A percentile compares a stretch with the other conserved stretches of the same genome.
phyloP scores from a whole-genome alignment of 2,888 invertebrate genomes.

The Embidobia sp. region DNA sequence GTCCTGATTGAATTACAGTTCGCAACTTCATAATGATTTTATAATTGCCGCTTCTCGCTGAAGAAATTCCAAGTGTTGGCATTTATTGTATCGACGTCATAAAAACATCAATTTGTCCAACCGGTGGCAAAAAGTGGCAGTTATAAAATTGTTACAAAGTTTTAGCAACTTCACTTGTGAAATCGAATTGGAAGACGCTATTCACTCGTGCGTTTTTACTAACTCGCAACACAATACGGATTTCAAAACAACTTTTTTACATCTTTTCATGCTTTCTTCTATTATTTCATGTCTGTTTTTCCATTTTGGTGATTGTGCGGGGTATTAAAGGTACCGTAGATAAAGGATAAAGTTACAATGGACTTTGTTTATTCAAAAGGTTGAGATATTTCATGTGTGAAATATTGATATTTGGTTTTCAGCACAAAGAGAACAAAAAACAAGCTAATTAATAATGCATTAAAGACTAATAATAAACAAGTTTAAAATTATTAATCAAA shows the following conservation, averaged over 20 bases:
- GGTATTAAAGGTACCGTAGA: too few relatives aligned
- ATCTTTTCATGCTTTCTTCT: background rate
- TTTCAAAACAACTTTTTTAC: background rate
- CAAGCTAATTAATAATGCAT: too few relatives aligned
- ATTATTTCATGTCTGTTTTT: too few relatives aligned
- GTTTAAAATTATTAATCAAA: too few relatives aligned
- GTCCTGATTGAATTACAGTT: constrained; percentile 7
- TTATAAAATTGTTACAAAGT: constrained; percentile 46
- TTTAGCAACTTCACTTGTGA: constrained; percentile 26
- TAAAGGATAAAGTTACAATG: too few relatives aligned
- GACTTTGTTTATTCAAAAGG: too few relatives aligned
- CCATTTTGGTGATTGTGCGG: too few relatives aligned
- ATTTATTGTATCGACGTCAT: constrained; percentile 27
- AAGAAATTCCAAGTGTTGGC: constrained; percentile 11
- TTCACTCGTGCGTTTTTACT: constrained; percentile 13
- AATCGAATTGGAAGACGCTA: constrained; percentile 15
- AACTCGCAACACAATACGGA: constrained; percentile 6
- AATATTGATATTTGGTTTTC: too few relatives aligned
- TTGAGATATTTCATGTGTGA: too few relatives aligned
- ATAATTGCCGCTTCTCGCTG: constrained; percentile 26
- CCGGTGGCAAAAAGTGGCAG: constrained; percentile 28
- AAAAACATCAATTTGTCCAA: constrained; percentile 40
- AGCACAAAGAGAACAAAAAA: too few relatives aligned
- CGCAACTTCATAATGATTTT: constrained; percentile 21
- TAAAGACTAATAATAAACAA: too few relatives aligned